Evolutionary conservation across 1,140 invertebrate genomes (phyloP).

Genomic region (Dendroctonus valens): DNA sequence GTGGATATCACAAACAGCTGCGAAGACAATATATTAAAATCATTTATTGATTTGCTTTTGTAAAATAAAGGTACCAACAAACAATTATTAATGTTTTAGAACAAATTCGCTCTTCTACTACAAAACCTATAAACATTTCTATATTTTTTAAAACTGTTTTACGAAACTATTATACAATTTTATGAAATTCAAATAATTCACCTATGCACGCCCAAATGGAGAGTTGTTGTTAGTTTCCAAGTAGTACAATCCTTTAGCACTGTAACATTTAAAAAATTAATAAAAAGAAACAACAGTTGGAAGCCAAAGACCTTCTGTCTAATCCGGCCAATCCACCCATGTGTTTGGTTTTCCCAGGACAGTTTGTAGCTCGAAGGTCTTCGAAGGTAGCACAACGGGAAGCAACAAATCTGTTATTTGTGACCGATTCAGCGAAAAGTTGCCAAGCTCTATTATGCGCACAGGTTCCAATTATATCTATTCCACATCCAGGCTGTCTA

Average conservation of each 20-base stretch:
- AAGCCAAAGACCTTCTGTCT: constrained; percentile 19
- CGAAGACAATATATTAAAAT: too few relatives aligned
- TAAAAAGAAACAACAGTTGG: constrained; percentile 11
- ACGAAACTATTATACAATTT: too few relatives aligned
- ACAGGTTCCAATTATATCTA: constrained; percentile 60
- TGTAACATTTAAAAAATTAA: constrained; percentile 10
- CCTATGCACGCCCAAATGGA: constrained; percentile 20
- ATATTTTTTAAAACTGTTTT: too few relatives aligned
- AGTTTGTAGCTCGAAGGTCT: not conserved
- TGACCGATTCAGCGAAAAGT: constrained; percentile 67
- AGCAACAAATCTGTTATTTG: constrained; percentile 44
- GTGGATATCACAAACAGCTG: too few relatives aligned
- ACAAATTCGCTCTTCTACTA: too few relatives aligned
- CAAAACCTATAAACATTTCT: too few relatives aligned
- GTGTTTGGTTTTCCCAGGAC: not conserved
- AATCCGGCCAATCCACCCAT: constrained; percentile 23
- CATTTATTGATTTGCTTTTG: too few relatives aligned
- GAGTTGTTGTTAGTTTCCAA: constrained; percentile 21
- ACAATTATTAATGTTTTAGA: too few relatives aligned
- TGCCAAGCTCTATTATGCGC: constrained; percentile 73
- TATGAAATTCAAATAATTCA: too few relatives aligned
- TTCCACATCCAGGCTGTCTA: constrained; percentile 69
- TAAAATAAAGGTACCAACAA: too few relatives aligned
- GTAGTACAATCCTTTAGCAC: constrained; percentile 22
- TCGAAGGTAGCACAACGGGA: constrained; percentile 5